phyloP scores from a whole-genome alignment of 2,113 vertebrate species.

The Hippocampus guttulatus region DNA sequence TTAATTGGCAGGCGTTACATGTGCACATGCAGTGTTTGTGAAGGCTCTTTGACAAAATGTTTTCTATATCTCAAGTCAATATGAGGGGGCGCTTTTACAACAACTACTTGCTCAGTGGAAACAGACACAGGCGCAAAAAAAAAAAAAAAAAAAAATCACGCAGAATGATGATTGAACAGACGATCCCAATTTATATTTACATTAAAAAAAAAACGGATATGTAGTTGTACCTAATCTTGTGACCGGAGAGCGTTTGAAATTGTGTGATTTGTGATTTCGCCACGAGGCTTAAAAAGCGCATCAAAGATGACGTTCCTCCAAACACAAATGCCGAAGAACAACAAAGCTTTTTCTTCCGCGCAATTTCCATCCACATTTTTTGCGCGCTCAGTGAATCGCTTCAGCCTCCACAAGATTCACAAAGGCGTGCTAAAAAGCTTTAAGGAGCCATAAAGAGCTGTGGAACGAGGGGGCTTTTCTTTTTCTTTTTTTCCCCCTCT shows the following conservation, averaged over 20 bases:
- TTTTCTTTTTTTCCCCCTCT: background rate
- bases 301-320: background rate
- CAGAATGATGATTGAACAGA: background rate
- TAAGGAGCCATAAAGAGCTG: conserved; percentile 11
- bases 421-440: conserved; percentile 14
- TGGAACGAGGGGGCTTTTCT: conserved; percentile 27
- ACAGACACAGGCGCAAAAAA: conserved; percentile 29
- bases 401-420: conserved; percentile 11
- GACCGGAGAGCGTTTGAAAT: background rate
- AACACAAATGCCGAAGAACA: background rate
- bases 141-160: background rate
- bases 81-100: no score
- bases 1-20: background rate
- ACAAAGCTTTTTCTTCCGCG: background rate
- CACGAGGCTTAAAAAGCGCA: background rate
- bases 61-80: background rate
- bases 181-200: background rate
- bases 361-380: conserved; percentile 1
- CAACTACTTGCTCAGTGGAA: background rate
- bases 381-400: conserved; percentile 10
- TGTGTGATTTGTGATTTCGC: background rate
- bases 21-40: background rate
- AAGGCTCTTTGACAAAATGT: background rate
- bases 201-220: no score
- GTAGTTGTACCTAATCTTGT: no score